phyloP scores from a whole-genome alignment of 2,888 invertebrate genomes.

The Epirrhoe tristata region DNA sequence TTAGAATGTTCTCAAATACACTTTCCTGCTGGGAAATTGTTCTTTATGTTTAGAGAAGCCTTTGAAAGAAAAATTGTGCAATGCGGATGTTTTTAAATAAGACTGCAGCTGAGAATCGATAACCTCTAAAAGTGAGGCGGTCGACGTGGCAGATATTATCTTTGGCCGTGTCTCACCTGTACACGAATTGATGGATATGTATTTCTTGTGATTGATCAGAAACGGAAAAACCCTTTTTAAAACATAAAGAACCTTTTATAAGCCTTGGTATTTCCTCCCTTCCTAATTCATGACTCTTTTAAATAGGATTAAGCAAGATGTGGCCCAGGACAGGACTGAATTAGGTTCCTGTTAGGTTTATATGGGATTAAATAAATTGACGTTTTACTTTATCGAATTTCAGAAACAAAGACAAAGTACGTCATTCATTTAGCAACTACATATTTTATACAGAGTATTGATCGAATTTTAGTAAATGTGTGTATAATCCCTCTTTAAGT shows the following conservation, averaged over 20 bases:
- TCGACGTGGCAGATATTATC: conserved; percentile 9
- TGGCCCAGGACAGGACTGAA: too few species aligned
- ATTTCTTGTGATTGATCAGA: conserved; percentile 1
- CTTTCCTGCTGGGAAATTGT: conserved; percentile 24
- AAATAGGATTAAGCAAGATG: not conserved
- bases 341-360: too few species aligned
- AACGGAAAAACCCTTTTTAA: not conserved
- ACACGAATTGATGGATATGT: not conserved
- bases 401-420: too few species aligned
- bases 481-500: not conserved
- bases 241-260: not conserved
- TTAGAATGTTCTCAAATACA: conserved; percentile 41
- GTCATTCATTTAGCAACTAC: too few species aligned
- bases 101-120: conserved; percentile 22
- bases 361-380: too few species aligned
- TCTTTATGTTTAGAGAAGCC: conserved; percentile 4
- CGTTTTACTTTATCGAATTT: too few species aligned
- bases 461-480: not conserved
- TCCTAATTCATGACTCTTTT: not conserved
- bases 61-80: conserved; percentile 16
- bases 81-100: conserved; percentile 11
- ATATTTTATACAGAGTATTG: not conserved
- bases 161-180: not conserved
- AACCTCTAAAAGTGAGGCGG: conserved; percentile 10
- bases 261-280: not conserved